Evolutionary conservation across 2,888 invertebrate species (phyloP).

Genomic region (Sminthurinus aureus): DNA sequence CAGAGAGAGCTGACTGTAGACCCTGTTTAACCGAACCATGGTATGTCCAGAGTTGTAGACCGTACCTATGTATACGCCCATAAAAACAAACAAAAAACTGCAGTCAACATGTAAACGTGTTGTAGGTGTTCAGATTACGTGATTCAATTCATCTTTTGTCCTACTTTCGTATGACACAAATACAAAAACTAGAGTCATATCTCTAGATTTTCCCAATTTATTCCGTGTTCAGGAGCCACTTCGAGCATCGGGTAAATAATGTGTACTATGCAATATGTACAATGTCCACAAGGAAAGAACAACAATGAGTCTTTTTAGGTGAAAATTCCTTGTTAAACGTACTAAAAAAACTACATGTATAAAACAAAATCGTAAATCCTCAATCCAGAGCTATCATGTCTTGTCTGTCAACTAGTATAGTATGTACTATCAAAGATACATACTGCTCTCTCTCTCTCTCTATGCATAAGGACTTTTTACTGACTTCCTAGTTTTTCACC

Average conservation of each 20-base stretch:
- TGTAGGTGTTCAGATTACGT: too few species aligned
- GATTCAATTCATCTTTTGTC: not conserved
- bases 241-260: too few species aligned
- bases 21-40: conserved; percentile 77
- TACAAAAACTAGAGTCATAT: too few species aligned
- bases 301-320: conserved; percentile 3
- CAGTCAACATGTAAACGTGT: not conserved
- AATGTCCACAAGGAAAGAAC: not conserved
- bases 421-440: too few species aligned
- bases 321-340: not conserved
- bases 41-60: conserved; percentile 74
- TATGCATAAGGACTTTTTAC: not conserved
- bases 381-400: too few species aligned
- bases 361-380: not conserved
- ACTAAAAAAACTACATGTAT: not conserved
- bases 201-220: too few species aligned
- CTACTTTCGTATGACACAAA: not conserved
- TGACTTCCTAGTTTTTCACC: not conserved
- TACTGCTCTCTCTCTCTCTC: not conserved
- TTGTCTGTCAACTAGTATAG: too few species aligned
- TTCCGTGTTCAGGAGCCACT: too few species aligned
- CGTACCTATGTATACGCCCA: conserved; percentile 68
- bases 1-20: conserved; percentile 70
- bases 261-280: not conserved
- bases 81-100: conserved; percentile 21